Evolutionary conservation across 2,113 vertebrate genomes (phyloP).

Genomic region (Cnemophilus loriae): DNA sequence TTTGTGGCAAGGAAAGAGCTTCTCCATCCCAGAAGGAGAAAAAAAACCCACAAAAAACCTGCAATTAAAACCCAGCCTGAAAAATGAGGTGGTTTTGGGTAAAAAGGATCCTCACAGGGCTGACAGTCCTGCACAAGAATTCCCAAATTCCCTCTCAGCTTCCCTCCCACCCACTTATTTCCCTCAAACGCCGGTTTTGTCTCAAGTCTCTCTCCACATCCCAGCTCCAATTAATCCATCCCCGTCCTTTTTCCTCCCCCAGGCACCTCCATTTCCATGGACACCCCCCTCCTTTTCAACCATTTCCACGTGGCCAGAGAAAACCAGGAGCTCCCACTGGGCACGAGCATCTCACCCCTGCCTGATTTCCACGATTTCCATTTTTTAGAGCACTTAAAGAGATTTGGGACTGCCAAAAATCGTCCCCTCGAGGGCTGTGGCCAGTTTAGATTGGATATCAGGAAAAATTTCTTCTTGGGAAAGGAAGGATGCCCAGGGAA

Average conservation of each 20-base stretch:
- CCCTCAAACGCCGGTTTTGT: neutral
- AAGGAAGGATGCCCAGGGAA: neutral
- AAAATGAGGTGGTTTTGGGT: neutral
- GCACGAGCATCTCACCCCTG: neutral
- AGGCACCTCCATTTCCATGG: neutral
- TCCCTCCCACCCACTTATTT: neutral
- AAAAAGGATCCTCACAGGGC: neutral
- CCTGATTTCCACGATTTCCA: accelerated
- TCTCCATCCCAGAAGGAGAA: accelerated
- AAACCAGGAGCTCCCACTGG: neutral
- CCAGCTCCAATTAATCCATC: neutral
- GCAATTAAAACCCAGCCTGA: neutral
- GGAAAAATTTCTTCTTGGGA: neutral
- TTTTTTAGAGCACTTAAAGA: too few species aligned
- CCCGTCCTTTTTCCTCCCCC: neutral
- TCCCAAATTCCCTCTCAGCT: neutral
- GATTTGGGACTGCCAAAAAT: neutral
- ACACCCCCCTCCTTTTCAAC: neutral
- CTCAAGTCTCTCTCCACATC: neutral
- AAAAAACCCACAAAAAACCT: neutral
- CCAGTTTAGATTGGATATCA: neutral
- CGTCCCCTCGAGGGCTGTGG: neutral
- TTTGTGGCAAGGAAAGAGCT: neutral
- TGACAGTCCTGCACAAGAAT: neutral
- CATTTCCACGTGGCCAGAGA: neutral